A percentile compares a stretch with the other conserved stretches of the same genome.
phyloP scores from a whole-genome alignment of 2,888 invertebrate genomes.

The Drosophila fulvimacula region DNA sequence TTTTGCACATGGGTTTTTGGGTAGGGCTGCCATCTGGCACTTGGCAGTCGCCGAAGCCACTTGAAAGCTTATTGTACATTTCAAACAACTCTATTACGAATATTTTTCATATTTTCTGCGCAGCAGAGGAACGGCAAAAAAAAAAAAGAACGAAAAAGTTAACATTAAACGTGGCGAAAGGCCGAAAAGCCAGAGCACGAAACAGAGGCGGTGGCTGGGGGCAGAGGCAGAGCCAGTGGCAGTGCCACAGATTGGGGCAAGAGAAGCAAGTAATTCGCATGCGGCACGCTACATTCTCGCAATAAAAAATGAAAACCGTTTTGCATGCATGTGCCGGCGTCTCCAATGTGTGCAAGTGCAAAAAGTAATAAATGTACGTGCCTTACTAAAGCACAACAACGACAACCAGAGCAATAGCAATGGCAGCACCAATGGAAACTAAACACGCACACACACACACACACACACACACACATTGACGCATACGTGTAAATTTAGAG shows the following conservation, averaged over 20 bases:
- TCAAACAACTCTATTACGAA: conserved; percentile 82
- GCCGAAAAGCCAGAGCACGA: conserved; percentile 39
- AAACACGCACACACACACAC: conserved; percentile 32
- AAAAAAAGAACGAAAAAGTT: conserved; percentile 43
- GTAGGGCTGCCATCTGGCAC: conserved; percentile 10
- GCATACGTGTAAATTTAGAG: conserved; percentile 73
- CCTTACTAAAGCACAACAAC: conserved; percentile 65
- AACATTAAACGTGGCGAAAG: conserved; percentile 73
- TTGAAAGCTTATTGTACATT: conserved; percentile 79
- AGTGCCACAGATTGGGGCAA: conserved; percentile 36
- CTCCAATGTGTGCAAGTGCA: conserved; percentile 36
- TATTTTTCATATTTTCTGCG: conserved; percentile 79
- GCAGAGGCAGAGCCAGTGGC: conserved; percentile 7
- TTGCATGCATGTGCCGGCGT: conserved; percentile 72
- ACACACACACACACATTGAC: conserved; percentile 37
- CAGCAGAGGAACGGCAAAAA: conserved; percentile 37
- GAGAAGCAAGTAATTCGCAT: conserved; percentile 75
- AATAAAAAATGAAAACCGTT: conserved; percentile 78
- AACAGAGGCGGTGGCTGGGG: not conserved
- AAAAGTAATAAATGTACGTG: conserved; percentile 83
- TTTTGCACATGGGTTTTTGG: conserved; percentile 19
- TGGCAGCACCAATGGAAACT: conserved; percentile 33
- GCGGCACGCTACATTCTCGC: conserved; percentile 78
- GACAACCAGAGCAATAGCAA: conserved; percentile 28
- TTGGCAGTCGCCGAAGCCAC: conserved; percentile 64